A percentile compares a stretch with the other conserved stretches of the same genome.
Conservation (phyloP, 2,888 invertebrate genomes). For the Lumbricus terrestris region DNA sequence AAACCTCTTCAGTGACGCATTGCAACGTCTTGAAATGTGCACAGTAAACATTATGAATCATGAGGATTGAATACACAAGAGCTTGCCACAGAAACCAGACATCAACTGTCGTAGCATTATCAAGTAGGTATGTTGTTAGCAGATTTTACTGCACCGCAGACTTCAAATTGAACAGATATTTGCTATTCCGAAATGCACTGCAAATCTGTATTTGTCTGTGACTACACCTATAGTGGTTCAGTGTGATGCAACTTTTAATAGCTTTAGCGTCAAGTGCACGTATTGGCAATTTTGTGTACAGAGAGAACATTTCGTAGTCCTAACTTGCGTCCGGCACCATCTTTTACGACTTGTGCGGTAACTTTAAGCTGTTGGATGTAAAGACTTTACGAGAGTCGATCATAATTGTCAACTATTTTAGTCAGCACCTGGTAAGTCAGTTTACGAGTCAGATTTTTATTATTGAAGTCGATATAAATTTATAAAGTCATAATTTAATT, state of each 20-base stretch:
- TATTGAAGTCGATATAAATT: not conserved
- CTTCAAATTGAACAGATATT: not conserved
- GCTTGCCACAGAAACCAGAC: not conserved
- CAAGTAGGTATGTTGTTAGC: not conserved
- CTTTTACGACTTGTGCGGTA: not conserved
- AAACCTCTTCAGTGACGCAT: not conserved
- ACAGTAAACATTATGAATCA: slow-evolving; percentile 3
- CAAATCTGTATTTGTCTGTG: not conserved
- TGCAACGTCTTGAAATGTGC: not conserved
- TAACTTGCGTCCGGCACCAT: not conserved
- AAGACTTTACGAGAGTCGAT: not conserved
- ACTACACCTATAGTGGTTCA: not conserved
- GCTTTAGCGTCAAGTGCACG: not conserved
- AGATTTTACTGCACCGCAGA: not conserved
- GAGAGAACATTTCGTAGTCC: not conserved
- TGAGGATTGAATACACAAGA: not conserved
- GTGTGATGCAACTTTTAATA: not conserved
- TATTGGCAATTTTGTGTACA: not conserved
- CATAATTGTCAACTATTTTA: not conserved
- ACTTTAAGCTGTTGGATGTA: not conserved
- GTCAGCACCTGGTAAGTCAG: not conserved
- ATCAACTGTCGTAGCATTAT: not conserved
- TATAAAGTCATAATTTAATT: not conserved
- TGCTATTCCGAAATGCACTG: not conserved
- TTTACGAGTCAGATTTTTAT: not conserved